These are phyloP conservation scores for Petrocephalus sullivani DNA, from an alignment of 2,797 vertebrate species.

Conservation along the genomic window DNA sequence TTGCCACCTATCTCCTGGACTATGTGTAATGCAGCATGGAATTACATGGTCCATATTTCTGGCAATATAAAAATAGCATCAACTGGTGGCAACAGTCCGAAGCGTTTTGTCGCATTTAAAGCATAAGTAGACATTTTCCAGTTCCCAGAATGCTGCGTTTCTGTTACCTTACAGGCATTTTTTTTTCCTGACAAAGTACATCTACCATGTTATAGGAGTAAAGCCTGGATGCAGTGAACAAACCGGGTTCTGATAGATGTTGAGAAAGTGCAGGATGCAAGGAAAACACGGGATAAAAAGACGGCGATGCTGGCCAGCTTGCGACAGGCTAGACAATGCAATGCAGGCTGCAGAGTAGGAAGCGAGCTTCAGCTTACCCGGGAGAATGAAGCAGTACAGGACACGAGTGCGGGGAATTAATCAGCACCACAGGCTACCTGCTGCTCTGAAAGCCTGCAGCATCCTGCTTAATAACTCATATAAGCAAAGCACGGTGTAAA, in stretches of 20 bases:
- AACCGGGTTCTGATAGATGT: not conserved
- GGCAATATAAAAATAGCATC: not conserved
- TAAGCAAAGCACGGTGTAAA: constrained; percentile 48
- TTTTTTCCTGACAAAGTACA: not conserved
- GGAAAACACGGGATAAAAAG: not conserved
- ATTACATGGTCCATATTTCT: not conserved
- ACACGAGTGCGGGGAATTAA: not conserved
- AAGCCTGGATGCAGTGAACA: not conserved
- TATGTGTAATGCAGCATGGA: not conserved
- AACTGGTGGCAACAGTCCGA: not conserved
- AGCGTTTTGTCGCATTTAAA: not conserved
- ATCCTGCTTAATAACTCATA: constrained; percentile 19
- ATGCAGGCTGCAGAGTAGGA: not conserved
- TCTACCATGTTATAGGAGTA: not conserved
- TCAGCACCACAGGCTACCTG: not conserved
- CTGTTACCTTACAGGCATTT: not conserved
- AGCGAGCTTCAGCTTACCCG: not conserved
- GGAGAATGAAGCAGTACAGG: not conserved
- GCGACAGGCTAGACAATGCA: not conserved
- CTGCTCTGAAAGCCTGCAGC: not conserved
- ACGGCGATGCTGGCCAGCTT: not conserved
- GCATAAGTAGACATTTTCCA: not conserved
- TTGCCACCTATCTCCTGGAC: not conserved
- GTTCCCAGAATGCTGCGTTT: not conserved
- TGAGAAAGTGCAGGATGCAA: not conserved